Evolutionary conservation across 2,113 vertebrate species (phyloP).

Genomic region (Boulengeromyrus knoepffleri): DNA sequence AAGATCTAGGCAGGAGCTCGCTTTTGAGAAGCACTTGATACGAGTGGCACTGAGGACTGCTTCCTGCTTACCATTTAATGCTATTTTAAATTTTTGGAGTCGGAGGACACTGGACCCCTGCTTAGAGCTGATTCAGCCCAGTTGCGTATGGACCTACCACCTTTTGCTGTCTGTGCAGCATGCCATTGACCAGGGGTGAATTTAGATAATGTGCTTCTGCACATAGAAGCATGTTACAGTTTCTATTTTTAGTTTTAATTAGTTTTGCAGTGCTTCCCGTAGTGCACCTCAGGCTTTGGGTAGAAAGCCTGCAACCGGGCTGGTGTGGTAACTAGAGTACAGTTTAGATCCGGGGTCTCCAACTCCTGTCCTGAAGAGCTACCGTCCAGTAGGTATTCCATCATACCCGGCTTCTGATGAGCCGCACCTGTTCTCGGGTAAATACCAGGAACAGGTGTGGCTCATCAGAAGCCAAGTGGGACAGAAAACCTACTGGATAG

Average conservation of each 20-base stretch:
- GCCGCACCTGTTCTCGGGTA: no score
- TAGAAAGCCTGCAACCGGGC: not conserved
- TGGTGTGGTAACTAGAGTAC: not conserved
- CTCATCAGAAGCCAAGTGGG: no score
- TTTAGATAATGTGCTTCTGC: not conserved
- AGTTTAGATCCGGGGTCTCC: not conserved
- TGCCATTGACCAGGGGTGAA: not conserved
- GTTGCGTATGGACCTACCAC: not conserved
- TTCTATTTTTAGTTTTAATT: not conserved
- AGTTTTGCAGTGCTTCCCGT: not conserved
- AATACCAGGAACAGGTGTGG: no score
- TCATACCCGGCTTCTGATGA: no score
- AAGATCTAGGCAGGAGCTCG: slow-evolving; percentile 8
- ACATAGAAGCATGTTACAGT: not conserved
- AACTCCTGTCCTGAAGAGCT: no score
- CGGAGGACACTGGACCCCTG: not conserved
- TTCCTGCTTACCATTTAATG: not conserved
- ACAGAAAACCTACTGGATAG: no score
- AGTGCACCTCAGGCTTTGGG: not conserved
- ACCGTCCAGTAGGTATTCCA: no score
- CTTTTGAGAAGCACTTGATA: not conserved
- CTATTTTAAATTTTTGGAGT: not conserved
- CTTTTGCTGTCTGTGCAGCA: not conserved
- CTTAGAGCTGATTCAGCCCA: not conserved
- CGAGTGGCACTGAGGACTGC: not conserved